Conservation (phyloP, 2,888 invertebrate genomes). For the Leptopterna dolabrata region DNA sequence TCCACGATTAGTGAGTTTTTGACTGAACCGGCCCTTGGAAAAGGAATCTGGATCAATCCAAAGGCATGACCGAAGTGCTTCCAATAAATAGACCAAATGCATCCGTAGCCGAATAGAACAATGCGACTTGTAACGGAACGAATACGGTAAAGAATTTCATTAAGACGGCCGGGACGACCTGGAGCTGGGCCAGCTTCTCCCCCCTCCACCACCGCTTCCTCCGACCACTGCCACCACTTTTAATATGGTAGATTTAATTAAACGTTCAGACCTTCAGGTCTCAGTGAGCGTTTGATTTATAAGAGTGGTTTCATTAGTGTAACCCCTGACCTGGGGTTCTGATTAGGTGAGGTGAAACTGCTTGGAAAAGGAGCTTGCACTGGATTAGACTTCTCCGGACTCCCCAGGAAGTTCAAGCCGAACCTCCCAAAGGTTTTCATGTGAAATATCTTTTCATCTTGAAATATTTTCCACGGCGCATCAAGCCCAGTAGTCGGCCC, state of each 20-base stretch:
- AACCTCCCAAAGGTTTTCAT: not conserved
- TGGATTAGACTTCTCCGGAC: not conserved
- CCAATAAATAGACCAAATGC: not conserved
- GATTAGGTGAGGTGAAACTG: conserved; percentile 50
- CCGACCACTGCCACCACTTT: conserved; percentile 2
- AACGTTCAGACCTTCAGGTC: conserved; percentile 27
- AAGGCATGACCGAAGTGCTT: not conserved
- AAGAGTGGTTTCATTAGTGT: conserved; percentile 46
- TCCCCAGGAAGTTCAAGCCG: not conserved
- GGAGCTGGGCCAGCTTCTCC: not conserved
- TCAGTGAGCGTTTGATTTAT: conserved; percentile 39
- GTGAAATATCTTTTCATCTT: not conserved
- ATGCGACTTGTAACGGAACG: not conserved
- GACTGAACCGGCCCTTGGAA: too few relatives aligned
- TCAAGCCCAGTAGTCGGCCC: too few relatives aligned
- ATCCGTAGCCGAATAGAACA: not conserved
- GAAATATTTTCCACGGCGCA: too few relatives aligned
- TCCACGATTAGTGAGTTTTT: too few relatives aligned
- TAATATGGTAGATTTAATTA: conserved; percentile 47
- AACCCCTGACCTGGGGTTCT: conserved; percentile 32
- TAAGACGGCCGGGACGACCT: conserved; percentile 11
- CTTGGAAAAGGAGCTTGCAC: conserved; percentile 37
- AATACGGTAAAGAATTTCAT: conserved; percentile 32
- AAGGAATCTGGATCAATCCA: too few relatives aligned
- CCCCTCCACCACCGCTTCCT: too few relatives aligned